Percentiles rank a stretch among this genome's conserved stretches.
phyloP scores from a whole-genome alignment of 2,888 invertebrate genomes.

The Mechanitis messenoides region DNA sequence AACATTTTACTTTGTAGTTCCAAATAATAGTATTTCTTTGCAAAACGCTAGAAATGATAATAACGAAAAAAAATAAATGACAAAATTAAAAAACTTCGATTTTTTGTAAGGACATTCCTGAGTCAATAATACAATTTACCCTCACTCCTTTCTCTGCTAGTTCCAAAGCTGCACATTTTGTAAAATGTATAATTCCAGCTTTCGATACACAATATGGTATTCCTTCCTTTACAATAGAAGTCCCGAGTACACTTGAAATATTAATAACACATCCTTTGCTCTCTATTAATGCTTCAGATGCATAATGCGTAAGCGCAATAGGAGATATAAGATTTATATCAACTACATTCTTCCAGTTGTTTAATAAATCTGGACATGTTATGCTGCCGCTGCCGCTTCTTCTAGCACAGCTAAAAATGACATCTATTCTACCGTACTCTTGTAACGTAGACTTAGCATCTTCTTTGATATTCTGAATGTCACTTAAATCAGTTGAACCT shows the following conservation, averaged over 20 bases:
- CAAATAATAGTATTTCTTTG: too few species aligned
- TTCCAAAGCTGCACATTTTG: conserved; percentile 81
- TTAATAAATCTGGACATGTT: conserved; percentile 34
- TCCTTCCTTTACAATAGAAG: background rate
- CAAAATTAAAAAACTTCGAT: background rate
- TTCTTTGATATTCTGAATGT: background rate
- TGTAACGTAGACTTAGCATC: conserved; percentile 2
- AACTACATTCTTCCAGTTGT: conserved; percentile 38
- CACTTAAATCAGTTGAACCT: background rate
- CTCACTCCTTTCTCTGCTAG: conserved; percentile 76
- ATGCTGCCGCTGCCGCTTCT: conserved; percentile 34
- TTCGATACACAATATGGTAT: conserved; percentile 80
- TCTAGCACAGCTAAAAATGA: conserved; percentile 8
- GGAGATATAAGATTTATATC: conserved; percentile 41
- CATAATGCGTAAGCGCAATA: conserved; percentile 37
- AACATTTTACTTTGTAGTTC: too few species aligned
- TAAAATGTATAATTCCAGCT: conserved; percentile 84
- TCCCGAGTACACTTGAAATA: conserved; percentile 37
- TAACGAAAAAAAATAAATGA: too few species aligned
- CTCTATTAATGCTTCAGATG: conserved; percentile 33
- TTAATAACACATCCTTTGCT: conserved; percentile 44
- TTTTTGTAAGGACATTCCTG: background rate
- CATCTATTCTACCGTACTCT: conserved; percentile 8
- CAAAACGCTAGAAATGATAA: too few species aligned
- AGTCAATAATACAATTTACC: conserved; percentile 77